phyloP scores from a whole-genome alignment of 2,797 vertebrate genomes.

The Oceanodroma leucorhoa region DNA sequence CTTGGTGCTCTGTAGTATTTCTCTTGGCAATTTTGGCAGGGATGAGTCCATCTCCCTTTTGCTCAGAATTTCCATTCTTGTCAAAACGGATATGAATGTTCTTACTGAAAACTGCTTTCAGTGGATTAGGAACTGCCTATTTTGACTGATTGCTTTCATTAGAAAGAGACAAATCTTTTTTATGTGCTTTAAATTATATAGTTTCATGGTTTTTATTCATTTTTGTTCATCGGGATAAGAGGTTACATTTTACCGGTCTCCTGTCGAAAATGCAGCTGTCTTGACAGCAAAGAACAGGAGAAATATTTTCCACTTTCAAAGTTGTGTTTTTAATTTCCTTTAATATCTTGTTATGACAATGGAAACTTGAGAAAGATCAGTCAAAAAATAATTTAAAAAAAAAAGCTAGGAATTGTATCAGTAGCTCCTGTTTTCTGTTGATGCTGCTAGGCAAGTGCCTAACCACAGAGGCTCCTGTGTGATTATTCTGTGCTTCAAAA shows the following conservation, averaged over 20 bases:
- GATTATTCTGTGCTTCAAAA: not conserved
- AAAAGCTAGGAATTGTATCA: not conserved
- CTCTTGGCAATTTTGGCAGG: not conserved
- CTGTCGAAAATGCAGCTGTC: not conserved
- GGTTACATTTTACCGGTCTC: not conserved
- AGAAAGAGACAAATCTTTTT: constrained; percentile 25
- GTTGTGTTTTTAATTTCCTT: constrained; percentile 8
- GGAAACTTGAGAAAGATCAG: not conserved
- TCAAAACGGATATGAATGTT: constrained; percentile 7
- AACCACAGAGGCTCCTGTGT: not conserved
- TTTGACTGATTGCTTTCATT: constrained; percentile 50
- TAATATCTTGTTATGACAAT: constrained; percentile 10
- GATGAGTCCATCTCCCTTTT: not conserved
- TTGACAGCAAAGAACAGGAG: constrained; percentile 29
- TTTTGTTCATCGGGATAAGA: constrained; percentile 10
- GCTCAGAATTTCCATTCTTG: not conserved
- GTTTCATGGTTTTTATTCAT: not conserved
- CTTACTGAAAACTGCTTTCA: constrained; percentile 16
- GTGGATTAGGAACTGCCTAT: constrained; percentile 7
- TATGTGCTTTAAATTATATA: not conserved
- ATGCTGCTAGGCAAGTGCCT: not conserved
- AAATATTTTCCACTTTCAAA: constrained; percentile 12
- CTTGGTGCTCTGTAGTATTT: not conserved
- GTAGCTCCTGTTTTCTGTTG: not conserved
- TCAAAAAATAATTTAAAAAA: not conserved